Evolutionary conservation across 1,140 invertebrate genomes (phyloP).

Genomic region (Neotoxoptera formosana): DNA sequence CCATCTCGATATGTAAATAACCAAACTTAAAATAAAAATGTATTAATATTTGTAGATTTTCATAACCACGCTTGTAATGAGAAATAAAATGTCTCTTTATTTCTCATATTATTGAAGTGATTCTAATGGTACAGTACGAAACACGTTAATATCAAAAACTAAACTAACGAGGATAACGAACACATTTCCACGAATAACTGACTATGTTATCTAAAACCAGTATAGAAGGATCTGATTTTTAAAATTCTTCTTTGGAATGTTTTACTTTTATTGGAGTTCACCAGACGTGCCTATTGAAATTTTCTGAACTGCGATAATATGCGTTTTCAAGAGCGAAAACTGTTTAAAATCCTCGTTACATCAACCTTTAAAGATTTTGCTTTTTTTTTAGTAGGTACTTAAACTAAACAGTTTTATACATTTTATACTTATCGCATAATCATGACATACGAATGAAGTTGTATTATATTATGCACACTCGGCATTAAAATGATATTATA

Average conservation of each 20-base stretch:
- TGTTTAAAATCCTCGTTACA: not conserved
- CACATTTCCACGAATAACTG: not conserved
- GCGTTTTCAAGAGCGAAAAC: not conserved
- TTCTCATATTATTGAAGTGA: not conserved
- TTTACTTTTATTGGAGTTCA: not conserved
- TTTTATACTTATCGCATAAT: not conserved
- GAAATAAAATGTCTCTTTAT: not conserved
- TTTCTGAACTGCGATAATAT: not conserved
- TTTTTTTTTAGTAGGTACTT: constrained; percentile 4
- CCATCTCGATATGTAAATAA: not conserved
- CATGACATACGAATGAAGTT: not conserved
- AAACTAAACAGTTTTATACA: constrained; percentile 10
- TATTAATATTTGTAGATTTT: not conserved
- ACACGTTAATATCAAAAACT: not conserved
- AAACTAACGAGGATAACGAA: not conserved
- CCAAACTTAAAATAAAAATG: not conserved
- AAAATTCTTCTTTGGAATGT: not conserved
- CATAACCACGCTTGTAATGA: not conserved
- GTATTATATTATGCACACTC: not conserved
- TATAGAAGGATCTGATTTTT: not conserved
- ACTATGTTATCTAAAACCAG: not conserved
- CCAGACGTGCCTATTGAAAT: not conserved
- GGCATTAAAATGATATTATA: constrained; percentile 1
- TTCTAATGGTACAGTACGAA: not conserved
- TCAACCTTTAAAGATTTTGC: not conserved